Evolutionary conservation across 1,140 invertebrate genomes (phyloP), one percentile per base, ranked within the genome.

Genomic region (Aphidius gifuensis): DNA sequence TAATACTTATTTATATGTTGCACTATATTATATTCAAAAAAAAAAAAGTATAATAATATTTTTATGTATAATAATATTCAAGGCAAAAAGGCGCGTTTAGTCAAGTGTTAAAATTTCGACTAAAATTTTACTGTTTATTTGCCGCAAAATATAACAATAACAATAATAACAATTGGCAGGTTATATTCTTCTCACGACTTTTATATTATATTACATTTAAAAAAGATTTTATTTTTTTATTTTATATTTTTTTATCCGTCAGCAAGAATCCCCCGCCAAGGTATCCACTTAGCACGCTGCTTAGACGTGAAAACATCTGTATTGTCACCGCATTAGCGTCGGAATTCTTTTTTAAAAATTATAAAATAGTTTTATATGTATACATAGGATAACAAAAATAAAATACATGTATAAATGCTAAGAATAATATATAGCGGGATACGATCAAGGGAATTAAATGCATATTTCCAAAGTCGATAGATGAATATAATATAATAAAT

Each of bases 261-360:
- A 38, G 11, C 55, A 59, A 23, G 54, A 60, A 59, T 59, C 61
- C 60, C 55, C 62, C 58, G 47, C 54, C 47, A 47, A 63, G 45
- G 68, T 68, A 74, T 74, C 72, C 73, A 74, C 73, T 75, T 74
- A 75, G 67, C 71, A 75, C 72, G 71, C 72, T 69, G 68, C 72
- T 75, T 75, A 74, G 70, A 75, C 68, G 73, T 69, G 71, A 75
- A 75, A 75, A 75, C 73, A 74, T 74, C 68, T 73, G 73, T 73
- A 75, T 75, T 75, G 73, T 75, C 68, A 60, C 63, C 67, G 73
- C 54, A 74, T 75, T 75, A 75, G 46, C 51, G 58, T 43, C 46
- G 38, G 48, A 65, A 60, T 64, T 38, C 48, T 56, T 70, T 70
- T 59, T 53, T 50, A 56, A 66, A 69, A 32, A 32, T 32, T 32